These are phyloP conservation scores for Isoperla grammatica DNA, from an alignment of 2,888 invertebrate genomes.

Conservation along the genomic window DNA sequence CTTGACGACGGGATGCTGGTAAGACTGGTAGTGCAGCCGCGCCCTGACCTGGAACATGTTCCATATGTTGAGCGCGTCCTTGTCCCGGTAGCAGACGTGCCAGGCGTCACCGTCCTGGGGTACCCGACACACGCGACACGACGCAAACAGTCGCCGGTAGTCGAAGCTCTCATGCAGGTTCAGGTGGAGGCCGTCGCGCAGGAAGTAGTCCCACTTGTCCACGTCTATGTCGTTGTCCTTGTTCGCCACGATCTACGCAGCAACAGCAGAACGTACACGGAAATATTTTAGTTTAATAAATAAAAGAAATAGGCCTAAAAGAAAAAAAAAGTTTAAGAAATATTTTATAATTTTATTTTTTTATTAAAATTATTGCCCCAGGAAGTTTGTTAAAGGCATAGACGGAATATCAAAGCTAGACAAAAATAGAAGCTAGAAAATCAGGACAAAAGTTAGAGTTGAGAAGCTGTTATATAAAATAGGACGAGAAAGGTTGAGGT, in stretches of 20 bases:
- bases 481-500: no score
- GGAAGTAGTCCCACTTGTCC: constrained; percentile 63
- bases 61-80: constrained; percentile 45
- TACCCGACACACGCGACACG: constrained; percentile 39
- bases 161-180: constrained; percentile 47
- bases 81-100: constrained; percentile 47
- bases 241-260: constrained; percentile 52
- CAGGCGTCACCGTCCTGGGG: neutral
- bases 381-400: no score
- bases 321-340: constrained; percentile 3
- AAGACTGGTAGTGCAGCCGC: constrained; percentile 46
- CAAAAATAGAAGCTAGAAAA: no score
- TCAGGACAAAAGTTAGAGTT: no score
- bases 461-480: no score
- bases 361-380: neutral
- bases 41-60: constrained; percentile 47
- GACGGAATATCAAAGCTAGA: no score
- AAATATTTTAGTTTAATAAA: neutral
- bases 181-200: constrained; percentile 50
- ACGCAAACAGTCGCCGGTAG: constrained; percentile 43
- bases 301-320: no score
- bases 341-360: neutral
- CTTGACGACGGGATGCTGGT: constrained; percentile 45
- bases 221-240: constrained; percentile 55
- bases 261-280: constrained; percentile 8